These are phyloP conservation scores for Perizoma affinitatum DNA, from an alignment of 2,888 invertebrate genomes.

Conservation along the genomic window DNA sequence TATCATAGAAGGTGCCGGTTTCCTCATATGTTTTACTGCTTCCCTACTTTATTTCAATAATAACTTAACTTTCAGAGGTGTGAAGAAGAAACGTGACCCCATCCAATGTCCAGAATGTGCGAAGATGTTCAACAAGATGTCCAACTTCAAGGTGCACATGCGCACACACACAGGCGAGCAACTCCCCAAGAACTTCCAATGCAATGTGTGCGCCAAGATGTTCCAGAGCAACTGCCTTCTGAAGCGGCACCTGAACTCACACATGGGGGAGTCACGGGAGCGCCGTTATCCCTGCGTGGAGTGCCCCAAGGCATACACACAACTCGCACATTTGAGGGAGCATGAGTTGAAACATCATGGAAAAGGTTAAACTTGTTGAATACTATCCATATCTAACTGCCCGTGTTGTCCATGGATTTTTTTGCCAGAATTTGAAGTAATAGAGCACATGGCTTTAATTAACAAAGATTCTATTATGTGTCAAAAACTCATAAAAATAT, in stretches of 20 bases:
- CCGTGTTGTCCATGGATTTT: too few relatives aligned
- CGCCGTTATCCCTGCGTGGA: neutral
- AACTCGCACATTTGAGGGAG: slow-evolving; percentile 41
- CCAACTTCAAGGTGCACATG: slow-evolving; percentile 14
- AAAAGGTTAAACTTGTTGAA: neutral
- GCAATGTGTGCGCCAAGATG: slow-evolving; percentile 13
- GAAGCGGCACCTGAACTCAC: slow-evolving; percentile 3
- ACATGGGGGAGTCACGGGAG: slow-evolving; percentile 3
- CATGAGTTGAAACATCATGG: slow-evolving; percentile 13
- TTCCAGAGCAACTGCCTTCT: slow-evolving; percentile 9
- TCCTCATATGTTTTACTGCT: too few relatives aligned
- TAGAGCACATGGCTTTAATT: too few relatives aligned
- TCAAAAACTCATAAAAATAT: too few relatives aligned
- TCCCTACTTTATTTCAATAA: too few relatives aligned
- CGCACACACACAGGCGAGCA: slow-evolving; percentile 5
- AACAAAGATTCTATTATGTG: too few relatives aligned
- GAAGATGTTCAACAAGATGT: slow-evolving; percentile 2
- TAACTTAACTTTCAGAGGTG: slow-evolving; percentile 5
- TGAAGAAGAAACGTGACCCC: neutral
- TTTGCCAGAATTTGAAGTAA: too few relatives aligned
- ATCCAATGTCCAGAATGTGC: slow-evolving; percentile 9
- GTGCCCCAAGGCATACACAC: slow-evolving; percentile 10
- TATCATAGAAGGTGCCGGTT: neutral
- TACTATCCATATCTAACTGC: too few relatives aligned
- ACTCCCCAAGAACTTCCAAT: slow-evolving; percentile 5